Evolutionary conservation across 2,888 invertebrate genomes (phyloP), one percentile per base, ranked within the genome.

Genomic region (Orthosia gothica): DNA sequence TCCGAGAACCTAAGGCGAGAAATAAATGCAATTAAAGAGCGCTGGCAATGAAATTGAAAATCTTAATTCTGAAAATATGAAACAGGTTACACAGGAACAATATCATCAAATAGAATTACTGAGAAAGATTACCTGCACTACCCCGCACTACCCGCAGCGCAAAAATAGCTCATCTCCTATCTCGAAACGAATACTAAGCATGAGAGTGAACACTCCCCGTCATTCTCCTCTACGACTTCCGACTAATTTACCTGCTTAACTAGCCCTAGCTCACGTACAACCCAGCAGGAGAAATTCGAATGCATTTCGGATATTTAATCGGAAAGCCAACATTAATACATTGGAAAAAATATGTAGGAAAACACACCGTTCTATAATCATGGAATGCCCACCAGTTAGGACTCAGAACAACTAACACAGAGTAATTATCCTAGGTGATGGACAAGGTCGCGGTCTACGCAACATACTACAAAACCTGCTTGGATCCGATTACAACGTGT

Each of bases 111-210:
- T 58, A 58, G 58, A 58, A 32, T 9, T 58, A 5, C 32, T 58
- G 58, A 58, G 12, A 58, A 32, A 12, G 18, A 32, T 58, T 32
- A 32, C 58, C 32, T 32, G 58, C 18, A 32, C 18, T 32, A 32
- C 32, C n/a, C n/a, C n/a, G n/a, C n/a, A n/a, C n/a, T n/a, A n/a
- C 18, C 58, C 32, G 11, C 58, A 13, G n/a, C n/a, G n/a, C n/a
- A n/a, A n/a, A n/a, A n/a, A n/a, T n/a, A n/a, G n/a, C n/a, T n/a
- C n/a, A n/a, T 59, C 52, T 47, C 40, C 64, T 9, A 64, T 64
- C 64, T 64, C 64, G 13, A 64, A 15, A 32, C 16, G 64, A 64
- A 18, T 64, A 5, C 18, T 64, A 50, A 64, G 23, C 11, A 52
- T 64, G 32, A 52, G 64, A 52, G 32, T 64, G 15, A 64, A 52